Evolutionary conservation across 2,888 invertebrate genomes (phyloP), one percentile per base, ranked within the genome.

Genomic region (Emmelina monodactyla): DNA sequence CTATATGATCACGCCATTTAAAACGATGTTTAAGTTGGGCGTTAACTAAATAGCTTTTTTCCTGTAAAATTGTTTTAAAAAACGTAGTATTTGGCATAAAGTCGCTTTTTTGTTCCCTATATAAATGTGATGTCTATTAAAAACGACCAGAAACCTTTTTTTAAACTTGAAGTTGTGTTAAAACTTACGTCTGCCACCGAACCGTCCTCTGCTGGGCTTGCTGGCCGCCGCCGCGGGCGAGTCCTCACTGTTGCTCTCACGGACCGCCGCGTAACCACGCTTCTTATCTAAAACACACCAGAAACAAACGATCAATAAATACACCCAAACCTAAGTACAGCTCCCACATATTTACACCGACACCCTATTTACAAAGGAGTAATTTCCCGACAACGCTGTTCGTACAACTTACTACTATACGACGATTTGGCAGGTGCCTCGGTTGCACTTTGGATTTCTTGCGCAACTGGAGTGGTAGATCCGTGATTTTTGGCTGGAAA

Each of bases 141-240:
- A 19, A 19, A 19, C 9, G 19, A 19, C 5, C 9, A 6, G 5
- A 6, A 19, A 9, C 5, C 5, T 19, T 19, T 6, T 19, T 6
- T 6, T 19, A 19, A 19, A 19, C 5, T 6, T 19, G 19, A 9
- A 6, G 9, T 5, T 19, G 9, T 6, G 9, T 19, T 19, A 19
- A 22, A 43, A 64, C 76, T 63, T 63, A 79, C 78, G 73, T 58
- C 61, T 65, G 44, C 69, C 68, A n/a, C n/a, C n/a, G 49, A 80
- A 79, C 37, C 79, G 62, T 32, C 62, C 65, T 46, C 70, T 63
- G 50, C 50, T 65, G 19, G 70, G 63, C 34, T 76, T 78, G 13
- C 58, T 44, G 2, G 64, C 45, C 2, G 64, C 55, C 2, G 64
- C 45, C 2, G 64, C 55, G 0, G 68, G 59, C 1, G 64, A 57